Evolutionary conservation across 2,888 invertebrate species (phyloP).

Genomic region (Epinotia bilunana): DNA sequence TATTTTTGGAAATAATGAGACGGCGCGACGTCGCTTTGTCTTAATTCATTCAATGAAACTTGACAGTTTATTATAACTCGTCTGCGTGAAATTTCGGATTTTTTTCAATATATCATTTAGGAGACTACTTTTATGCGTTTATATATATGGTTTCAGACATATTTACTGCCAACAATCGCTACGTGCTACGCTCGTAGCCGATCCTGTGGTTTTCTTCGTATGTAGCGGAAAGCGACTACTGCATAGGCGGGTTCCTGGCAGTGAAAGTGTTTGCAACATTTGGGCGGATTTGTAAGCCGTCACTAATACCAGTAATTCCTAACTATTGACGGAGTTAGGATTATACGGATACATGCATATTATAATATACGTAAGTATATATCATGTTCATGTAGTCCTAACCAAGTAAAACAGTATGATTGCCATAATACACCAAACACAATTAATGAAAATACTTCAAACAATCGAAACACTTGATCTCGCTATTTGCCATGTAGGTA

Average conservation of each 20-base stretch:
- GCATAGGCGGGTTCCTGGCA: too few relatives aligned
- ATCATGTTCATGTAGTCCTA: not conserved
- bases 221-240: too few relatives aligned
- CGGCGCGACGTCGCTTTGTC: constrained; percentile 43
- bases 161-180: too few relatives aligned
- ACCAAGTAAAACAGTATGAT: not conserved
- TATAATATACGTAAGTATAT: too few relatives aligned
- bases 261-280: too few relatives aligned
- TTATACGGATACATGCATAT: too few relatives aligned
- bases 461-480: constrained; percentile 13
- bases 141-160: not conserved
- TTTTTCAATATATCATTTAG: not conserved
- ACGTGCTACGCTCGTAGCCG: too few relatives aligned
- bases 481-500: constrained; percentile 15
- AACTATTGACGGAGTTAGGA: too few relatives aligned
- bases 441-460: constrained; percentile 23
- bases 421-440: not conserved
- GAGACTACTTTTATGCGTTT: not conserved
- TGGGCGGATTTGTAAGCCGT: too few relatives aligned
- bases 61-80: not conserved
- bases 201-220: too few relatives aligned
- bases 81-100: not conserved
- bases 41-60: constrained; percentile 32
- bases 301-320: too few relatives aligned
- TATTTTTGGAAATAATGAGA: constrained; percentile 42